Conservation (phyloP, 2,888 invertebrate species). For the Andrena bicolor region DNA sequence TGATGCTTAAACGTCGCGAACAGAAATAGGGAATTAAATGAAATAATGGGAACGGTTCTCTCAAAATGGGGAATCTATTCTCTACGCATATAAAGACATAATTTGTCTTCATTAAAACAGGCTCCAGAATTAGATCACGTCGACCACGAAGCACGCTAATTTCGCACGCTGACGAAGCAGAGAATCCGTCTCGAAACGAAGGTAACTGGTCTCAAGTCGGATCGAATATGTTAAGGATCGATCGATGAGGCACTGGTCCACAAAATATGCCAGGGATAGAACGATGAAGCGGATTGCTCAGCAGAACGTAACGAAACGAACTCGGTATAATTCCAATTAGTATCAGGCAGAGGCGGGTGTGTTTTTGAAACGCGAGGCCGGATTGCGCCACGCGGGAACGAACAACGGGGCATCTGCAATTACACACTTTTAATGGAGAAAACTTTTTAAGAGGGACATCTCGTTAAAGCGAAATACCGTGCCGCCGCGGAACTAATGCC, state of each 20-base stretch:
- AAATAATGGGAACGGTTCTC: too few species aligned
- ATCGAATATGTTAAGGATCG: slow-evolving; percentile 5
- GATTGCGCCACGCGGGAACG: slow-evolving; percentile 8
- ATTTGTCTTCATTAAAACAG: too few species aligned
- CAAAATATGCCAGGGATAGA: neutral
- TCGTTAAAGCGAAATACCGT: slow-evolving; percentile 58
- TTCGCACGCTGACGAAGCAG: too few species aligned
- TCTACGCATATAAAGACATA: too few species aligned
- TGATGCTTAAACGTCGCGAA: too few species aligned
- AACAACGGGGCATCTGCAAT: slow-evolving; percentile 48
- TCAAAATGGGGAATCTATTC: too few species aligned
- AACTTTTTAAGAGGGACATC: slow-evolving; percentile 61
- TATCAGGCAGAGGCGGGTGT: slow-evolving; percentile 7
- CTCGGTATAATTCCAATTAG: slow-evolving; percentile 45
- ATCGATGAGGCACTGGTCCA: neutral
- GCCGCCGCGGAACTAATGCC: slow-evolving; percentile 36
- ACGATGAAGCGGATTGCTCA: neutral
- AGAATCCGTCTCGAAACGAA: too few species aligned
- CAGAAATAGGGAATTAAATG: too few species aligned
- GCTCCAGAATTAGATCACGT: too few species aligned
- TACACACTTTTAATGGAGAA: slow-evolving; percentile 56
- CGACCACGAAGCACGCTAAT: too few species aligned
- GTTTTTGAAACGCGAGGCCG: slow-evolving; percentile 35
- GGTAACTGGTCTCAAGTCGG: too few species aligned
- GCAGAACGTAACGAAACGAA: slow-evolving; percentile 1